Evolutionary conservation across 2,797 vertebrate species (phyloP), one percentile per base, ranked within the genome.

Genomic region (Sebastes itinus): DNA sequence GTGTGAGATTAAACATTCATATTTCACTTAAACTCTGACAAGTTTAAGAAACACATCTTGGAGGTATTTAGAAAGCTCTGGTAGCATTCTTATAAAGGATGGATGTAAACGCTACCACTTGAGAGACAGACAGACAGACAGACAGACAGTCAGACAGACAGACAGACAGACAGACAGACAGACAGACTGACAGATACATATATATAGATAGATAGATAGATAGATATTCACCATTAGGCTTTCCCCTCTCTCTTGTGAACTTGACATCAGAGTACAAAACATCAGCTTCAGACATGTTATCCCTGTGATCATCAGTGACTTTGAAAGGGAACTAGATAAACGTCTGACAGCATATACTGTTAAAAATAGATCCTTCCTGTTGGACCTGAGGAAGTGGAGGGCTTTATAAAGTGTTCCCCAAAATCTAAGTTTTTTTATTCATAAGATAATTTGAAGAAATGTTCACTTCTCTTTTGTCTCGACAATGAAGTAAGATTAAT

Each of bases 211-310:
- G 27, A 60, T 14, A 18, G 61, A 63, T 3, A 64, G 62, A 64
- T 5, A 46, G 16, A 60, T 14, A 83, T 88, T 88, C 74, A 93
- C 90, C 73, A 0, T 5, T 10, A n/a, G 4, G 1, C 0, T 42
- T 16, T 8, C 1, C 9, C 4, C 5, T 60, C 1, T 0, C 2
- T 54, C 5, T 85, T 5, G 7, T 23, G 55, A 92, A 68, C 12
- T 38, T 85, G 16, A 92, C 68, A 28, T 92, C 82, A 16, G 84
- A 27, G 46, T 92, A 93, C 1, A 89, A 0, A 0, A 92, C 76
- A 1, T 86, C 79, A 16, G 62, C 27, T 11, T 82, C 87, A 14
- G 80, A 1, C 91, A 92, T 92, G 54, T 72, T 78, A 1, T 3
- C 2, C 0, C 2, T 20, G 52, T 77, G 63, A 22, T 6, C 20